phyloP scores from a whole-genome alignment of 2,113 vertebrate genomes.

The Hiodon alosoides region DNA sequence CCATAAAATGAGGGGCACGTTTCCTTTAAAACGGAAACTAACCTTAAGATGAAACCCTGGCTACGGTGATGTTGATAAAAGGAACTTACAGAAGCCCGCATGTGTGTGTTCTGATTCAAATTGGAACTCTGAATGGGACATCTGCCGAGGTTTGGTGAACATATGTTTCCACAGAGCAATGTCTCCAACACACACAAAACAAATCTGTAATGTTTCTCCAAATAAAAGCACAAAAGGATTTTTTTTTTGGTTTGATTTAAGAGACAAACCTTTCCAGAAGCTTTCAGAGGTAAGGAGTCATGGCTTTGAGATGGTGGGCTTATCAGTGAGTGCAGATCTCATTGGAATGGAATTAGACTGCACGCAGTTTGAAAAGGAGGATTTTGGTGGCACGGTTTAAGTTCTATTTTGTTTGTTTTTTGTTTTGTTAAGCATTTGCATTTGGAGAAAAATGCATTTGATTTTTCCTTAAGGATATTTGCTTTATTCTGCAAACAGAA shows the following conservation, averaged over 20 bases:
- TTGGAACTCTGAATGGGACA: conserved; percentile 55
- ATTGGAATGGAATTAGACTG: not conserved
- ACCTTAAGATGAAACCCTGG: conserved; percentile 25
- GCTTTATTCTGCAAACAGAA: not conserved
- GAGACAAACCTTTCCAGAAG: not conserved
- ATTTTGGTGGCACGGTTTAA: not conserved
- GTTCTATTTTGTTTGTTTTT: not conserved
- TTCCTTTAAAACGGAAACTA: conserved; percentile 22
- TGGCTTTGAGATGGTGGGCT: not conserved
- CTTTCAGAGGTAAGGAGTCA: not conserved
- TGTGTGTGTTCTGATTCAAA: conserved; percentile 31
- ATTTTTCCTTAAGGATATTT: not conserved
- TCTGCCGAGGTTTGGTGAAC: conserved; percentile 57
- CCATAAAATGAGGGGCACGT: not conserved
- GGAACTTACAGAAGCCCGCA: conserved; percentile 38
- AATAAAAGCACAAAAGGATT: conserved; percentile 21
- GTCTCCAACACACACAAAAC: conserved; percentile 43
- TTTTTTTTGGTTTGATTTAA: conserved; percentile 19
- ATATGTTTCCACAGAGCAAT: conserved; percentile 52
- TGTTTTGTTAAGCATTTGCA: not conserved
- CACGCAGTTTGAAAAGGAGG: not conserved
- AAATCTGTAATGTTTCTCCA: conserved; percentile 43
- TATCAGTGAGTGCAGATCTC: not conserved
- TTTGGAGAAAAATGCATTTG: not conserved
- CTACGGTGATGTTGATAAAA: conserved; percentile 32